These are phyloP conservation scores for Rhamnusium bicolor DNA, from an alignment of 2,888 invertebrate species.

Conservation along the genomic window DNA sequence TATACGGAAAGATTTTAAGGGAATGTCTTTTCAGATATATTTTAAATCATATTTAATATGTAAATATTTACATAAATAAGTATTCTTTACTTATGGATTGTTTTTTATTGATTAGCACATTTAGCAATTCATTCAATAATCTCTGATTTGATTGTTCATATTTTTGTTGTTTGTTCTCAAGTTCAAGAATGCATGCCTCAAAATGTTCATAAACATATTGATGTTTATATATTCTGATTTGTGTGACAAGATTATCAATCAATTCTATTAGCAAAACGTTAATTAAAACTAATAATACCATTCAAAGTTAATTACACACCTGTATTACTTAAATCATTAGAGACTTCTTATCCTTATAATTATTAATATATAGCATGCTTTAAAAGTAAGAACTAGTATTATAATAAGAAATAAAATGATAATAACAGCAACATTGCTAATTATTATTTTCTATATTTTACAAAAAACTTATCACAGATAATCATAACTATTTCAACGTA, in stretches of 20 bases:
- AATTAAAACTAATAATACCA: conserved; percentile 45
- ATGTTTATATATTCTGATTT: conserved; percentile 36
- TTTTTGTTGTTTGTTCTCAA: not conserved
- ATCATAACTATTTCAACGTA: too few species aligned
- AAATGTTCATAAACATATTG: conserved; percentile 38
- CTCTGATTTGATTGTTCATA: not conserved
- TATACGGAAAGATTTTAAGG: too few species aligned
- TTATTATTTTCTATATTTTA: too few species aligned
- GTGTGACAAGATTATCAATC: conserved; percentile 46
- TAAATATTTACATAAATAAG: too few species aligned
- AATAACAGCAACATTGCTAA: too few species aligned
- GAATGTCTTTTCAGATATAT: too few species aligned
- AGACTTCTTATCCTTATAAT: not conserved
- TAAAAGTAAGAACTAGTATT: too few species aligned
- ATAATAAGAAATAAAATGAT: too few species aligned
- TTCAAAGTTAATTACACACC: conserved; percentile 34
- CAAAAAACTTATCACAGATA: too few species aligned
- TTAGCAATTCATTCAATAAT: not conserved
- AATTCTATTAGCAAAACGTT: conserved; percentile 36
- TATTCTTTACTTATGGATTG: not conserved
- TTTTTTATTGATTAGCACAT: not conserved
- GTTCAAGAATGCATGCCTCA: conserved; percentile 11
- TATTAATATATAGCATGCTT: too few species aligned
- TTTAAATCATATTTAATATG: too few species aligned
- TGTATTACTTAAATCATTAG: not conserved